A percentile compares a stretch with the other conserved stretches of the same genome.
phyloP scores from a whole-genome alignment of 1,140 invertebrate genomes.

The Drosophila obscura region DNA sequence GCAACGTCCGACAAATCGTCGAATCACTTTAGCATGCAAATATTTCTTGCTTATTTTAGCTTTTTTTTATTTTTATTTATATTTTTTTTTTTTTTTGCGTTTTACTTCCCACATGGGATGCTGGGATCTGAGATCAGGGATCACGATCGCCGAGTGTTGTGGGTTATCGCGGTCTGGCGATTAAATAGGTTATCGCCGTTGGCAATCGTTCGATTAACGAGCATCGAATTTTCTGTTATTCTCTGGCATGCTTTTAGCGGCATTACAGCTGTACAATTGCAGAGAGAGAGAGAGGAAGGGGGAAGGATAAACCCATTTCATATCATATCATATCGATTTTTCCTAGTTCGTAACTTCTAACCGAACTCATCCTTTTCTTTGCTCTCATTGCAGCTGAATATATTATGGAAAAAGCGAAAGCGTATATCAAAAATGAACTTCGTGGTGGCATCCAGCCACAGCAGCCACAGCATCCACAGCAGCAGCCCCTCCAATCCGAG shows the following conservation, averaged over 20 bases:
- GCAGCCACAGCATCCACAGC: no score
- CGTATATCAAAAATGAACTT: constrained; percentile 86
- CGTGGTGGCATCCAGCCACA: constrained; percentile 67
- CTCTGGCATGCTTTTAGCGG: neutral
- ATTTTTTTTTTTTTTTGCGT: constrained; percentile 2
- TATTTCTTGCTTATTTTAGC: constrained; percentile 10
- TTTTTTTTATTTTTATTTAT: neutral
- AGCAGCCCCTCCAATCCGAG: constrained; percentile 58
- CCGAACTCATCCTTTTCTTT: neutral
- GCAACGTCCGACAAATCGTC: constrained; percentile 58
- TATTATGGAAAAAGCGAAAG: constrained; percentile 87
- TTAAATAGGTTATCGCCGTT: constrained; percentile 66
- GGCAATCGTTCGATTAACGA: constrained; percentile 67
- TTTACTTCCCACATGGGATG: constrained; percentile 67
- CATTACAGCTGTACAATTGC: no score
- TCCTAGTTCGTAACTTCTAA: no score
- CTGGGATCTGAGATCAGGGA: constrained; percentile 47
- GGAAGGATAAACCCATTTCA: no score
- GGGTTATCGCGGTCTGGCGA: constrained; percentile 54
- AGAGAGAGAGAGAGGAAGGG: no score
- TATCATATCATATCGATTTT: neutral
- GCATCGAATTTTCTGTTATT: constrained; percentile 52
- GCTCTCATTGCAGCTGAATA: constrained; percentile 39
- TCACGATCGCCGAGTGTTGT: constrained; percentile 58
- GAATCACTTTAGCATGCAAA: constrained; percentile 54